These are phyloP conservation scores for Pantherophis alleghaniensis DNA, from an alignment of 2,797 vertebrate genomes.

Conservation along the genomic window DNA sequence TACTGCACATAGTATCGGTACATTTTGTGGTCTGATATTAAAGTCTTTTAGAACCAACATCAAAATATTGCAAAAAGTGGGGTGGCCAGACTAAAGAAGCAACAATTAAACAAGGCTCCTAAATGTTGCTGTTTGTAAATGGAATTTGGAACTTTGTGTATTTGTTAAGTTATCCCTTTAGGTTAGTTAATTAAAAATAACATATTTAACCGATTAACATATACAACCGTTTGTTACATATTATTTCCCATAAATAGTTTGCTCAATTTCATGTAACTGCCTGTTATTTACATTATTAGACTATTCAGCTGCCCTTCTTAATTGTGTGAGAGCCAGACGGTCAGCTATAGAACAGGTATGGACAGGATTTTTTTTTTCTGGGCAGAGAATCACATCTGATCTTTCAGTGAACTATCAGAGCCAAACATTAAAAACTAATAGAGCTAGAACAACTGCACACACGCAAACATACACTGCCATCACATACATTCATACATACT, in stretches of 20 bases:
- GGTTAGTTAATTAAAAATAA: background rate
- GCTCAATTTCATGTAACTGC: background rate
- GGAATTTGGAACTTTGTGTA: background rate
- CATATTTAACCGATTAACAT: background rate
- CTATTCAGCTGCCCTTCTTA: background rate
- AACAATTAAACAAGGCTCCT: background rate
- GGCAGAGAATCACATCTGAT: background rate
- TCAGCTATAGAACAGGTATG: background rate
- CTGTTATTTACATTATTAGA: background rate
- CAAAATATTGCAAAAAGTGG: slow-evolving; percentile 15
- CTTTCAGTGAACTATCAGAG: background rate
- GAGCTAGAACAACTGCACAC: background rate
- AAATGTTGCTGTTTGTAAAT: background rate
- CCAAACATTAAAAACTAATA: background rate
- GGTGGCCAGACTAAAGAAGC: background rate
- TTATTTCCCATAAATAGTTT: background rate
- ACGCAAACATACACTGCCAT: background rate
- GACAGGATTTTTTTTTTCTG: background rate
- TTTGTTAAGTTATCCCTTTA: background rate
- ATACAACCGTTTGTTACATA: background rate
- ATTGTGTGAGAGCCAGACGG: background rate
- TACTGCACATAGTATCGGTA: slow-evolving; percentile 14
- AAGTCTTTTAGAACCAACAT: slow-evolving; percentile 1
- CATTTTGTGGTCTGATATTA: background rate
- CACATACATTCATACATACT: background rate